Evolutionary conservation across 2,797 vertebrate species (phyloP).

Genomic region (Hemitrygon akajei): DNA sequence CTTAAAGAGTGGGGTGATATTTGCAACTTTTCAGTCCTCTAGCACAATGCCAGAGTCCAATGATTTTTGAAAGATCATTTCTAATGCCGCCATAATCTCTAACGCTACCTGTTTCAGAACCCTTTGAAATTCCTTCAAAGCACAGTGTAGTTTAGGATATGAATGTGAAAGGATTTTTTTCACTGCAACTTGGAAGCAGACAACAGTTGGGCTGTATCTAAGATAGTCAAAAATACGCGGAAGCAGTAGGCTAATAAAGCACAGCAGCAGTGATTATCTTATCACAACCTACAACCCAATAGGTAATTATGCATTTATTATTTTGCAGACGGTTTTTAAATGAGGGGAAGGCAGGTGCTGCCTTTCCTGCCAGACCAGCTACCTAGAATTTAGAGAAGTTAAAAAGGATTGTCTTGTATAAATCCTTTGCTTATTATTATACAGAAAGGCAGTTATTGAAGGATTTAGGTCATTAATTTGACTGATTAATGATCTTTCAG

Average conservation of each 20-base stretch:
- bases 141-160: neutral
- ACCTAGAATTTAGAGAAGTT: neutral
- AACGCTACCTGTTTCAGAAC: no score
- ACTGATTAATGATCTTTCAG: constrained; percentile 10
- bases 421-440: neutral
- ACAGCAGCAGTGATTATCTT: neutral
- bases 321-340: neutral
- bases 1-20: no score
- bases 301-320: constrained; percentile 3
- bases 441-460: neutral
- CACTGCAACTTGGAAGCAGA: neutral
- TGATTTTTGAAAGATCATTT: no score
- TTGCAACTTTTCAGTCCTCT: no score
- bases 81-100: no score
- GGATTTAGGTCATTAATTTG: neutral
- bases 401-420: constrained; percentile 9
- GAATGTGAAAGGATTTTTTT: neutral
- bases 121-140: neutral
- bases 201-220: neutral
- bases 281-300: neutral
- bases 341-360: constrained; percentile 1
- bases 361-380: neutral
- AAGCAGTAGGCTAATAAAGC: neutral
- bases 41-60: no score
- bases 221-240: neutral